Evolutionary conservation across 1,140 invertebrate species (phyloP), one percentile per base, ranked within the genome.

Genomic region (Drosophila bocki): DNA sequence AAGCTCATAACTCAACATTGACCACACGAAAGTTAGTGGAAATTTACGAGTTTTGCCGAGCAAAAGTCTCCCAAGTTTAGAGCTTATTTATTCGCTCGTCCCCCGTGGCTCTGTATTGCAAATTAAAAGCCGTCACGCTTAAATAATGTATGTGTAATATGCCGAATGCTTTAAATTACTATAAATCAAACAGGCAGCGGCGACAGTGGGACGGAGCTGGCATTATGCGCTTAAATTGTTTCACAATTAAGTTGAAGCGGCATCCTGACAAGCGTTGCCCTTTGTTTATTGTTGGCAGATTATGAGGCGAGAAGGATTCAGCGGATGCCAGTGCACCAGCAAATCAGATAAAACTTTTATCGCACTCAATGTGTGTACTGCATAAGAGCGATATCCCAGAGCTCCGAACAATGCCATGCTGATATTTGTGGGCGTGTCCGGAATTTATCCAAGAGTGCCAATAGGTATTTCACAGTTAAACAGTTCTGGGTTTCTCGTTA

Each of bases 271-370:
- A 77, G 62, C 50, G 22, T 19, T 74, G 50, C 62, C 81, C 71
- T 84, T 84, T 84, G 81, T 84, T 84, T 84, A 80, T 84, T 85
- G 82, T 81, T 80, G 74, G 26, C 82, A 84, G 82, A 84, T 84
- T 84, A 85, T 75, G 59, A 85, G 71, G 65, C 63, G 81, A 65
- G 76, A 58, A 65, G 70, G 70, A 72, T 72, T 42, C 67, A 42
- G 67, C 45, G 71, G 71, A 47, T 62, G 71, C 48, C 57, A 75
- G 69, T 35, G 64, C 44, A 65, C 67, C 64, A 42, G 50, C 62
- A 68, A 47, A 63, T 42, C 50, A 60, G 82, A 85, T 84, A 85
- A 78, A 84, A 85, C 63, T 85, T 85, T 80, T 85, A 80, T 78
- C 82, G 51, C 71, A 60, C 75, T 57, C 44, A 48, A 15, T 32